Evolutionary conservation across 2,888 invertebrate species (phyloP), one percentile per base, ranked within the genome.

Genomic region (Dermolepida albohirtum): DNA sequence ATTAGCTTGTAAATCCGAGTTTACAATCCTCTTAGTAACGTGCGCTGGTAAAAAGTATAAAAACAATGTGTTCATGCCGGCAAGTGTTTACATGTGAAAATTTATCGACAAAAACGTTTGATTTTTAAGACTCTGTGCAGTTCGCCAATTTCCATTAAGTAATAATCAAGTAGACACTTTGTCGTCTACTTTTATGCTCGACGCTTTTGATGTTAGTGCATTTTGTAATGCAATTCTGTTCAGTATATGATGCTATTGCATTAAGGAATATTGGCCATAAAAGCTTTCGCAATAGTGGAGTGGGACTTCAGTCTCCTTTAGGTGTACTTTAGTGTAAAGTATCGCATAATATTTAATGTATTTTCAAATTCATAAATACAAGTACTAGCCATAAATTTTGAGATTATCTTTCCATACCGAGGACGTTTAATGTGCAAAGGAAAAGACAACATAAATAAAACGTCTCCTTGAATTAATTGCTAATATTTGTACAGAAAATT

Each of bases 81-180:
- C 12, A 6, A 29, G 5, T 29, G 29, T 12, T 12, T 39, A 39
- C 14, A 27, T 39, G 14, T 11, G 34, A 39, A 16, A 39, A 11
- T 41, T 49, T 49, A 49, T 11, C 1, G 17, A 27, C 17, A 34
- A 62, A 39, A 62, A 39, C 12, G 12, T 8, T 14, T 29, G 47
- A 14, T 34, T 59, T 41, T 55, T 41, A 43, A 14, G 12, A 41
- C 12, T 5, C 22, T 22, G 4, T 4, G 57, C 12, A 57, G 22
- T 57, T 12, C 43, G 29, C 17, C 41, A 12, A 14, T 34, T 34
- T 47, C 47, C 34, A 62, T 47, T 47, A 47, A 17, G 16, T 49
- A 47, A 47, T 62, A 62, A 62, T 62, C 47, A 47, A n/a, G 17
- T 10, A 62, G 34, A 62, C 34, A 47, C 57, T 44, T 62, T 49